Percentiles rank a stretch among this genome's conserved stretches.
Evolutionary conservation across 2,797 vertebrate genomes (phyloP).

Genomic region (Distichodus sexfasciatus): DNA sequence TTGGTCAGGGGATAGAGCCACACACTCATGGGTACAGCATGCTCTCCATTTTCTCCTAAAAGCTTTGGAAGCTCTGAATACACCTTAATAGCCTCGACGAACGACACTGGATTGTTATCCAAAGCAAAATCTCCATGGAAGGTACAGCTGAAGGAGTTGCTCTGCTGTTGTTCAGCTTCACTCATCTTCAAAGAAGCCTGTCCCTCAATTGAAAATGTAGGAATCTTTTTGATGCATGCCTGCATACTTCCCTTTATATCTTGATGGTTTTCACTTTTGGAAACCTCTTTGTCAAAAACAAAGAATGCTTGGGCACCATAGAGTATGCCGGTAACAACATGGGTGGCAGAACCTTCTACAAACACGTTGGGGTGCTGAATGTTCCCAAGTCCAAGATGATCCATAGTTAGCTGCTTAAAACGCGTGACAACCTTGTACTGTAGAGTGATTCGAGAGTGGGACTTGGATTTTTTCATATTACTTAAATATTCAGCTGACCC

Average conservation of each 20-base stretch:
- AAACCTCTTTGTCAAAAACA: conserved; percentile 59
- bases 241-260: conserved; percentile 52
- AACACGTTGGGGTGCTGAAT: conserved; percentile 33
- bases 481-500: no score
- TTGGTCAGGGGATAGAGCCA: no score
- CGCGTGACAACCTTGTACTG: conserved; percentile 34
- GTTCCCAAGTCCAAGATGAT: conserved; percentile 47
- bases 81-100: no score
- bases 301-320: conserved; percentile 66
- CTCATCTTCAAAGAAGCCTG: conserved; percentile 44
- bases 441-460: no score
- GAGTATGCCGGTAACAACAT: conserved; percentile 61
- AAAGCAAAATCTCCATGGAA: no score
- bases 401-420: conserved; percentile 57
- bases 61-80: conserved; percentile 52
- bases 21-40: conserved; percentile 54
- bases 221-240: conserved; percentile 52
- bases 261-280: conserved; percentile 43
- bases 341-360: no score
- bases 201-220: background rate
- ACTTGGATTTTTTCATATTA: no score
- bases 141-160: conserved; percentile 61
- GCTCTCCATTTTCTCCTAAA: conserved; percentile 49
- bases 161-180: conserved; percentile 32
- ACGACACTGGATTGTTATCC: no score